Base-by-base conservation (phyloP, 2,797 vertebrate genomes). In the Melanotaenia trifasciata region DNA sequence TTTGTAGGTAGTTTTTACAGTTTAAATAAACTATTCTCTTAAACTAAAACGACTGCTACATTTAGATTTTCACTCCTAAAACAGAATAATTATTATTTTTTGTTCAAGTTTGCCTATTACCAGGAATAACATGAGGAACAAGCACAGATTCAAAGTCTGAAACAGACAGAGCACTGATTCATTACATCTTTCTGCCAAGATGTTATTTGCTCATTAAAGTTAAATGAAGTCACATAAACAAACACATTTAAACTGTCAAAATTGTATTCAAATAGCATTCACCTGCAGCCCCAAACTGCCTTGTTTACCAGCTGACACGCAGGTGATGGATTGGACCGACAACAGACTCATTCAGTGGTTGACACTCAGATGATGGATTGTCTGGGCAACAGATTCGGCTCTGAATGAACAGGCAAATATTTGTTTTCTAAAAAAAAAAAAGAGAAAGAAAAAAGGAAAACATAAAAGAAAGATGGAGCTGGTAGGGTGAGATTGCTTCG, bases 241-340 rank as follows among this genome's bases (percentile, higher is more conserved):
- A 56, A 24, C 33, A 33, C 1, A 62, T 72, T 47, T 65, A 79
- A 56, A 71, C 24, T 57, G 16, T 70, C 45, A 1, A 64, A 74
- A 72, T 54, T 79, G 50, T 59, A 77, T 87, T 80, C 35, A 69
- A 67, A 81, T n/a, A 38, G 13, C 24, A 36, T 61, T 78, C 1
- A 40, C 72, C 69, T 0, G 1, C 40, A 73, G 83, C 66, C 57
- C 51, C 45, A 70, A 74, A 73, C 51, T 35, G 18, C 30, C 38
- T 35, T 58, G 64, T 79, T 75, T 67, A 77, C 83, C 84, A 69
- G 80, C 47, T 86, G 84, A 84, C 74, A 76, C 7, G 1, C 16
- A 64, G 64, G 76, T 78, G 86, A 91, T 81, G 76, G 86, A 90
- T 83, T 81, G 70, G 61, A 72, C 57, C 71, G 64, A 79, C 64